These are phyloP conservation scores for Xerus inauris DNA, from an alignment of 2,113 vertebrate genomes.

Conservation along the genomic window DNA sequence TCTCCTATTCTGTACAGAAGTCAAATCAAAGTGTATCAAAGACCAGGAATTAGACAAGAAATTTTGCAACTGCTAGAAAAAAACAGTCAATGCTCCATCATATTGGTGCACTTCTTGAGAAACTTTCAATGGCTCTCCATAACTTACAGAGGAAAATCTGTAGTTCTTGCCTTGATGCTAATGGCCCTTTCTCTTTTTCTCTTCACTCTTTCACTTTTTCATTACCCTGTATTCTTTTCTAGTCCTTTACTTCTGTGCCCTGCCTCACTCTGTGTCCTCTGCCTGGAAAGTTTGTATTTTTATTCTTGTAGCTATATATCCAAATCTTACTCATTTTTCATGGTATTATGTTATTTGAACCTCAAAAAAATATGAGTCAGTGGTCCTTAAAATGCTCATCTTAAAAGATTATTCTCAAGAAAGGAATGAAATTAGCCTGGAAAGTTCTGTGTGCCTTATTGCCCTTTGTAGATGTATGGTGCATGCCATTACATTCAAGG, in stretches of 20 bases:
- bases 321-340: background rate
- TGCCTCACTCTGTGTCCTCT: background rate
- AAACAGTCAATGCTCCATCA: too few relatives aligned
- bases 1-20: too few relatives aligned
- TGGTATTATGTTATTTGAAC: background rate
- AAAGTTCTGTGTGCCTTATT: rapidly evolving
- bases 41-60: too few relatives aligned
- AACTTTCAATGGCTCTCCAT: background rate
- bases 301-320: background rate
- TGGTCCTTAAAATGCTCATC: background rate
- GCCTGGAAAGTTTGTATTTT: background rate
- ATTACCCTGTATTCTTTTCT: background rate
- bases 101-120: background rate
- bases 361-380: background rate
- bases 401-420: background rate
- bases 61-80: too few relatives aligned
- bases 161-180: rapidly evolving
- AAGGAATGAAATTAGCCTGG: background rate
- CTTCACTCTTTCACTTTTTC: rapidly evolving
- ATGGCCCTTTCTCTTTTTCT: background rate
- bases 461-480: too few relatives aligned
- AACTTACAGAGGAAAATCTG: background rate
- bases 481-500: rapidly evolving
- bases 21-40: too few relatives aligned
- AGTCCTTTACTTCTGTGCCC: background rate